Conservation (phyloP, 2,797 vertebrate species). For the Morus bassanus region DNA sequence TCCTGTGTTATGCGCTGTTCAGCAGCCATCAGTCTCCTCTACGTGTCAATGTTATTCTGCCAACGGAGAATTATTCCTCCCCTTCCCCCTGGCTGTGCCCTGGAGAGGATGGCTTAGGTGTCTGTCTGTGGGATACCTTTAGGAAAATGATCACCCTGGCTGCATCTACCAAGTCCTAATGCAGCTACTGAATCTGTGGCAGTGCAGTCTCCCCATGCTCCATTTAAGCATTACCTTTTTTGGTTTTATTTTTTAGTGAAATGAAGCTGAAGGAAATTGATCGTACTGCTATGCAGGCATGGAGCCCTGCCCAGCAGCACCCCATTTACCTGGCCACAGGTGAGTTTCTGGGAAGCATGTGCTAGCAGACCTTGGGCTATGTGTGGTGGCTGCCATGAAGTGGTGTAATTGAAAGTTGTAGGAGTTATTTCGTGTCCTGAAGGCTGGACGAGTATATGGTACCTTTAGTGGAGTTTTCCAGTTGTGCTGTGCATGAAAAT, state of each 20-base stretch:
- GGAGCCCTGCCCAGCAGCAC: constrained; percentile 94
- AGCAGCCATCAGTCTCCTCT: not conserved
- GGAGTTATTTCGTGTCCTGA: not conserved
- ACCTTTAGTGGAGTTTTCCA: not conserved
- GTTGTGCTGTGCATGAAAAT: not conserved
- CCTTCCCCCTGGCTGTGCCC: too few relatives aligned
- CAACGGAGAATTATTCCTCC: accelerated
- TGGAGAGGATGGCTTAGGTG: not conserved
- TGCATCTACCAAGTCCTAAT: not conserved
- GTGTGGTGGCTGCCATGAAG: accelerated
- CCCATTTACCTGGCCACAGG: constrained; percentile 95
- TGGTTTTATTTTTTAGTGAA: constrained; percentile 50
- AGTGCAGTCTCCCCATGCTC: not conserved
- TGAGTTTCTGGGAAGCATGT: constrained; percentile 27
- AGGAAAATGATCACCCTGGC: not conserved
- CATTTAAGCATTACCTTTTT: not conserved
- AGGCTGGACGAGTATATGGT: accelerated
- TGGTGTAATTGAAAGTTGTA: accelerated
- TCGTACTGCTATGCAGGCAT: constrained; percentile 94
- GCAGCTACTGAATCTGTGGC: not conserved
- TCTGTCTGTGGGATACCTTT: not conserved
- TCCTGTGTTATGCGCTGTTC: not conserved
- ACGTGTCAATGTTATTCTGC: not conserved
- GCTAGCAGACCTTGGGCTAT: not conserved
- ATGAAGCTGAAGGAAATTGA: constrained; percentile 98